Base-by-base conservation (phyloP, 2,888 invertebrate species). In the Aporophyla lueneburgensis region DNA sequence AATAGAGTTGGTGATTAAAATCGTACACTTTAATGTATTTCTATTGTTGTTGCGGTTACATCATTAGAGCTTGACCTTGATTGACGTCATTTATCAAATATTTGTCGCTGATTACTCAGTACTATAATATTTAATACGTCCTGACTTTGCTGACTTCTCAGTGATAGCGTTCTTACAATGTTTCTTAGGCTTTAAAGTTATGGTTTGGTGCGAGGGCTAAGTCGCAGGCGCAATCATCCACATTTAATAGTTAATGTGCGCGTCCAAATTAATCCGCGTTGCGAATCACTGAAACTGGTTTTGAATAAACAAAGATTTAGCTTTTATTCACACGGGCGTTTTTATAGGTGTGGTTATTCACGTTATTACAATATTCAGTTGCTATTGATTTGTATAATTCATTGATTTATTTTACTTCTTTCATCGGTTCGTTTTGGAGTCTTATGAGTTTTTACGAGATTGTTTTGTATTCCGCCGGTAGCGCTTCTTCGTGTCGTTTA, bases 51-150 rank as follows among this genome's bases (percentile, higher is more conserved):
- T 90, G 89, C 87, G 90, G 90, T 95, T 94, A 95, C 95, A 94
- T 95, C 93, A 95, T 90, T 90, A 88, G 56, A 72, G 74, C 82
- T 84, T 89, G 94, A 91, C 96, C 96, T 95, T 95, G 94, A 87
- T 80, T 84, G 90, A 88, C 90, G 91, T 92, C 89, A 91, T 89
- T 90, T 90, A 92, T 91, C 91, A 90, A 92, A 91, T 91, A 92
- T 91, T 92, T 90, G 87, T 91, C 88, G 83, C 85, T 89, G 90
- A 90, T 93, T 92, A 90, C 87, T 89, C 82, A 89, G 87, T 89
- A 78, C 75, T 80, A 33, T 33, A 33, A 33, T 33, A 33, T 78
- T 69, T 76, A 89, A 86, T 85, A 84, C 72, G 62, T 67, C 74
- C 62, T 84, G 77, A 83, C 80, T 79, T 68, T 77, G 61, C 46